Base-by-base conservation (phyloP, 2,797 vertebrate species). In the Clarias fuscus region DNA sequence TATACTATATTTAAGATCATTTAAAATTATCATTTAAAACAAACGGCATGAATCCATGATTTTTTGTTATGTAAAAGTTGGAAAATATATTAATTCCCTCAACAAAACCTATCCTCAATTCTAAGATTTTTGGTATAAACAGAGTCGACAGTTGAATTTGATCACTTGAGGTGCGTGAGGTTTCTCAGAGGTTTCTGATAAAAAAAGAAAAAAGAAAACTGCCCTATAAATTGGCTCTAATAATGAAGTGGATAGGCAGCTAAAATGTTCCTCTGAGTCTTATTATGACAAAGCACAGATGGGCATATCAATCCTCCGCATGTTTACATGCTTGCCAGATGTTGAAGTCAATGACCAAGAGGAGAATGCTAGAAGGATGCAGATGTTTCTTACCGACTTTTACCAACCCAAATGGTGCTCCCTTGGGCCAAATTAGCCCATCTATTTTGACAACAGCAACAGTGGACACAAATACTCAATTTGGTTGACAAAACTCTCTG, bases 321-420 rank as follows among this genome's bases (percentile, higher is more conserved):
- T 94, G 90, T 92, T 94, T 93, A 91, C 90, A 90, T 56, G 81
- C 84, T 90, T 91, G 90, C 93, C 94, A 95, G 94, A 94, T 95
- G 95, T 93, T 94, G 87, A 89, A 88, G 85, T 85, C 89, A 40
- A 70, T 88, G 91, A 92, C 92, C 89, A 89, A 89, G 75, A 88
- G 84, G 86, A 81, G 70, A 86, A 65, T 85, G 68, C 81, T 81
- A 82, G 53, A 85, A 82, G 82, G 53, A 72, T 86, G 73, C 90
- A 89, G 83, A 90, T 87, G 88, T 89, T 85, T 56, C 68, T 78
- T 67, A 56, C 83, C 77, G 37, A 87, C 79, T 91, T 48, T 88
- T 79, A 76, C 84, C 82, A 87, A 82, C 53, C n/a, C 75, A 62
- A 85, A 81, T 37, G 59, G 20, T 73, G 80, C 77, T 85, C 89